These are phyloP conservation scores for Morbakka virulenta DNA, from an alignment of 30 jellyfish, hydroid and myxozoan species.

Conservation along the genomic window DNA sequence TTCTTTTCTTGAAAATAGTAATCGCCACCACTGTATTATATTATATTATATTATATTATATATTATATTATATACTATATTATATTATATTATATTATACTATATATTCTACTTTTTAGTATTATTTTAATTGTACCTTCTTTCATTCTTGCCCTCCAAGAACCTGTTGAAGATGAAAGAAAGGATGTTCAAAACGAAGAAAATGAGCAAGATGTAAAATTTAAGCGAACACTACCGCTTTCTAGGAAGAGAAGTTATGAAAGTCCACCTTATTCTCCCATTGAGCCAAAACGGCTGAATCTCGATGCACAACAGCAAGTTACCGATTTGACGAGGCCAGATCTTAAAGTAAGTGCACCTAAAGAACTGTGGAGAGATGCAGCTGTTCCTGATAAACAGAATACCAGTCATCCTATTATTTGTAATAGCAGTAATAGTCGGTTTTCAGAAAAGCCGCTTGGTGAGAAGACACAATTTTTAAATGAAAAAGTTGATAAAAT, in stretches of 20 bases:
- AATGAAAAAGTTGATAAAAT: neutral
- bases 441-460: neutral
- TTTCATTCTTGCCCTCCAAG: neutral
- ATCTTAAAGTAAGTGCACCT: conserved; percentile 60
- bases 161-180: neutral
- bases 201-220: neutral
- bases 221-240: neutral
- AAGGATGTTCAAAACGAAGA: conserved; percentile 1
- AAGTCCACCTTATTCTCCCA: conserved; percentile 75
- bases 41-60: too few species aligned
- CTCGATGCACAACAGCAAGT: conserved; percentile 28
- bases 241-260: conserved; percentile 39
- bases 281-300: conserved; percentile 56
- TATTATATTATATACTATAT: too few species aligned
- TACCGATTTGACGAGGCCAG: conserved; percentile 75
- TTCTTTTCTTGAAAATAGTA: too few species aligned
- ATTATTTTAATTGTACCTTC: too few species aligned
- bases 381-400: neutral
- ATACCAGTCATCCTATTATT: neutral
- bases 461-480: too few species aligned
- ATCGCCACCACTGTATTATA: too few species aligned
- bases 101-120: too few species aligned
- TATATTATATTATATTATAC: too few species aligned
- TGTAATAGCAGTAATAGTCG: neutral
- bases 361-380: conserved; percentile 7